Percentiles rank a stretch among this genome's conserved stretches.
These are phyloP conservation scores for Megatriorchis doriae DNA, from an alignment of 2,113 vertebrate species.

Conservation along the genomic window DNA sequence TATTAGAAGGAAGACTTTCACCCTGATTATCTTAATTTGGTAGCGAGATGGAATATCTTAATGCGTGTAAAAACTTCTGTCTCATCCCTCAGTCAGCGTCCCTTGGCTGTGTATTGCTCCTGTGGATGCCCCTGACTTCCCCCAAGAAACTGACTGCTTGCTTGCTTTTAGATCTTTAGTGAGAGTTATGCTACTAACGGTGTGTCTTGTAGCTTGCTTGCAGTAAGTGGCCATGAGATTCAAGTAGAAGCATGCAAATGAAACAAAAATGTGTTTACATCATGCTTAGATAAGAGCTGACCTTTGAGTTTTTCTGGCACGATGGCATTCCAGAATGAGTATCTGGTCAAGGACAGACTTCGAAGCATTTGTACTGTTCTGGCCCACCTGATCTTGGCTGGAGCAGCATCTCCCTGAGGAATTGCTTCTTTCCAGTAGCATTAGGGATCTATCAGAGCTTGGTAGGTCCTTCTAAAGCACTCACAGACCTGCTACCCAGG, in stretches of 20 bases:
- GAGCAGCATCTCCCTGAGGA: neutral
- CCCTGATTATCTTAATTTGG: neutral
- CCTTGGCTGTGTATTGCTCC: neutral
- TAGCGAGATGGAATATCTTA: accelerated
- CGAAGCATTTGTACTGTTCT: neutral
- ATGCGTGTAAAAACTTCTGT: neutral
- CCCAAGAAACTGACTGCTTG: neutral
- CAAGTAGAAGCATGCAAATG: neutral
- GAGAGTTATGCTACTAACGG: accelerated
- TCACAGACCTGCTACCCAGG: neutral
- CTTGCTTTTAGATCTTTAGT: neutral
- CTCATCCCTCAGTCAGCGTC: neutral
- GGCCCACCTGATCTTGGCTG: neutral
- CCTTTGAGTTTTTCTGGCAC: slow-evolving; percentile 53
- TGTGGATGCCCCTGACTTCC: neutral
- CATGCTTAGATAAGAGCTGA: slow-evolving; percentile 41
- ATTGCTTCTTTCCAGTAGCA: neutral
- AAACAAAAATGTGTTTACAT: neutral
- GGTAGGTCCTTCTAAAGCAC: neutral
- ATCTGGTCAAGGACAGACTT: slow-evolving; percentile 35
- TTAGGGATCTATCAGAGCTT: neutral
- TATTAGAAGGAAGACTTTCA: neutral
- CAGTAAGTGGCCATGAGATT: neutral
- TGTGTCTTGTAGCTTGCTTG: neutral
- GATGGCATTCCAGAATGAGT: slow-evolving; percentile 3